A percentile compares a stretch with the other conserved stretches of the same genome.
phyloP scores from a whole-genome alignment of 2,797 vertebrate species.

The Pelodytes ibericus region DNA sequence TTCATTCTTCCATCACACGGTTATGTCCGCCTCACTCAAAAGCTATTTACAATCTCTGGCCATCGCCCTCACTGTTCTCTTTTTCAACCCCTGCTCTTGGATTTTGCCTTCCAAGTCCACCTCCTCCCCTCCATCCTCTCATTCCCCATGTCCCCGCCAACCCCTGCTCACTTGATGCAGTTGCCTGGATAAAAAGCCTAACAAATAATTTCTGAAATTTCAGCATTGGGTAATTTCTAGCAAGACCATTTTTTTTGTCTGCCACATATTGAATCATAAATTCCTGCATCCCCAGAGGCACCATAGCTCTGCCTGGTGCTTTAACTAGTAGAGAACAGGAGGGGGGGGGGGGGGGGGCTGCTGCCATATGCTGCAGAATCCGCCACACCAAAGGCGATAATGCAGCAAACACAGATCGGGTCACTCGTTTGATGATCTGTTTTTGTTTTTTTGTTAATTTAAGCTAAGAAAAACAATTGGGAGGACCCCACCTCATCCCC shows the following conservation, averaged over 20 bases:
- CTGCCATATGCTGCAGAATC: neutral
- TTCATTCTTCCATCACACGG: neutral
- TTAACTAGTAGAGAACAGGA: conserved; percentile 13
- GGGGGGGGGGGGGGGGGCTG: neutral
- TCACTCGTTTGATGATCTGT: neutral
- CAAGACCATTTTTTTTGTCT: conserved; percentile 23
- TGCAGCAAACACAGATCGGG: neutral
- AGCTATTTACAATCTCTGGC: neutral
- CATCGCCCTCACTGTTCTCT: too few species aligned
- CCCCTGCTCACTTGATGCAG: neutral
- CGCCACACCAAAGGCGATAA: too few species aligned
- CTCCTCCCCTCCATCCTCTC: neutral
- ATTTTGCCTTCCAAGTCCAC: too few species aligned
- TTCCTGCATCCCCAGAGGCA: conserved; percentile 42
- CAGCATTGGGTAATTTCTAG: conserved; percentile 17
- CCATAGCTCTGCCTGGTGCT: conserved; percentile 36
- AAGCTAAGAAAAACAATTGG: too few species aligned
- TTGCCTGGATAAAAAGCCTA: conserved; percentile 9
- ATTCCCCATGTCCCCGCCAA: neutral
- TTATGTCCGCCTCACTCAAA: neutral
- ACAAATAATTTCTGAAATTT: conserved; percentile 48
- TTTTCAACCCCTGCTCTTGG: too few species aligned
- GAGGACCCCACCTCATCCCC: neutral
- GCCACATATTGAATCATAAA: conserved; percentile 53
- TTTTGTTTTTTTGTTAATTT: too few species aligned